Conservation (phyloP, 2,113 vertebrate genomes). For the Platysteira castanea region DNA sequence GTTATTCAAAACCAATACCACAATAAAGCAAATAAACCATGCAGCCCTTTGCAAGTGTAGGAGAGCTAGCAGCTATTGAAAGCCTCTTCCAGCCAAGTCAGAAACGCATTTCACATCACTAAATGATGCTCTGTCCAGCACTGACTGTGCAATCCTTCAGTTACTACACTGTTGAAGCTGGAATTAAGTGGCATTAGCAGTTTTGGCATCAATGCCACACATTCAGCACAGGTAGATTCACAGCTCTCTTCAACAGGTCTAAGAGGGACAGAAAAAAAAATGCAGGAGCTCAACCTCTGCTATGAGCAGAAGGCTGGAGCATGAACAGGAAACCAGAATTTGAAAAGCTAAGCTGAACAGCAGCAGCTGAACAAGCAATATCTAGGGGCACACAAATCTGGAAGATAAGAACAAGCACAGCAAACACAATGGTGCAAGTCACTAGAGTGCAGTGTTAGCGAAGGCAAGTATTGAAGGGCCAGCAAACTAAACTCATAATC, state of each 20-base stretch:
- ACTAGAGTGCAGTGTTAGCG: background rate
- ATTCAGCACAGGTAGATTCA: background rate
- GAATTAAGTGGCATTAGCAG: background rate
- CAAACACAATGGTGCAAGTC: constrained; percentile 27
- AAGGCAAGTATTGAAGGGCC: constrained; percentile 3
- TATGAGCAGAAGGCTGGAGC: background rate
- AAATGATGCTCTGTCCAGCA: background rate
- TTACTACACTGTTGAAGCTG: background rate
- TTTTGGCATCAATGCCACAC: background rate
- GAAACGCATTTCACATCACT: background rate
- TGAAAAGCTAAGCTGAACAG: constrained; percentile 14
- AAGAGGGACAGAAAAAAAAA: background rate
- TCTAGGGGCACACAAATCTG: background rate
- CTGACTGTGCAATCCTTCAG: background rate
- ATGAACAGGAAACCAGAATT: background rate
- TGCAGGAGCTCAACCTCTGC: background rate
- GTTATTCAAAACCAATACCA: background rate
- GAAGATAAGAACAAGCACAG: constrained; percentile 13
- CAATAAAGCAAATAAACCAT: background rate
- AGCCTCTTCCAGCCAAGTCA: background rate
- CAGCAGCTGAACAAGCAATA: constrained; percentile 42
- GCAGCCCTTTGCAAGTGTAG: background rate
- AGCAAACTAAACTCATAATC: background rate
- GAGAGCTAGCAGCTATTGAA: background rate
- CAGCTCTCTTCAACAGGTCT: background rate